These are phyloP conservation scores for Prostheceraeus crozeri DNA, from an alignment of 2,888 invertebrate species.

Conservation along the genomic window DNA sequence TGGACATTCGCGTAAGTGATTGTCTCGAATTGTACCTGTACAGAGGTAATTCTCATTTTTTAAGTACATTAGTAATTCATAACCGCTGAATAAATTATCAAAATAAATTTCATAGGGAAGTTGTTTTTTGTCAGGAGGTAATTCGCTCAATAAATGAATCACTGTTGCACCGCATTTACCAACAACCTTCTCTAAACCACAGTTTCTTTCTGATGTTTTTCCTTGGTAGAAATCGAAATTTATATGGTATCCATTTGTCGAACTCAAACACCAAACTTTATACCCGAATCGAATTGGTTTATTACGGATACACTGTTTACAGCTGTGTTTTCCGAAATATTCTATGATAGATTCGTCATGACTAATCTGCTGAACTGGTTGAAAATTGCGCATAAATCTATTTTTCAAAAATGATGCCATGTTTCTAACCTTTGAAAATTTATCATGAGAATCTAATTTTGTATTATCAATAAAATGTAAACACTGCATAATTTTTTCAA, in stretches of 20 bases:
- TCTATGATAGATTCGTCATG: slow-evolving; percentile 48
- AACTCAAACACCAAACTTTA: slow-evolving; percentile 48
- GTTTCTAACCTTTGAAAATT: slow-evolving; percentile 44
- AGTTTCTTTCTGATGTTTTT: slow-evolving; percentile 40
- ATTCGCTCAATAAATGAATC: slow-evolving; percentile 36
- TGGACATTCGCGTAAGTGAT: background rate
- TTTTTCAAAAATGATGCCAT: slow-evolving; percentile 42
- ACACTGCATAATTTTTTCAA: slow-evolving; percentile 35
- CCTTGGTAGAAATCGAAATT: slow-evolving; percentile 48
- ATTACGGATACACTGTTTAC: slow-evolving; percentile 47
- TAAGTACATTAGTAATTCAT: slow-evolving; percentile 39
- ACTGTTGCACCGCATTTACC: slow-evolving; percentile 42
- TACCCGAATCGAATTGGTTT: slow-evolving; percentile 50
- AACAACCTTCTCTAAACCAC: slow-evolving; percentile 34
- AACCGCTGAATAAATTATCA: slow-evolving; percentile 46
- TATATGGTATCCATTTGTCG: slow-evolving; percentile 45
- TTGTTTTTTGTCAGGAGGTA: slow-evolving; percentile 39
- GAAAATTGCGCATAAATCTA: slow-evolving; percentile 41
- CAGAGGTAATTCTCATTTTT: slow-evolving; percentile 5
- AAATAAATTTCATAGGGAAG: slow-evolving; percentile 43
- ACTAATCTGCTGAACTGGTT: slow-evolving; percentile 41
- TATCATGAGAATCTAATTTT: slow-evolving; percentile 42
- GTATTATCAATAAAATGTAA: slow-evolving; percentile 43
- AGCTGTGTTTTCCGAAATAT: slow-evolving; percentile 49
- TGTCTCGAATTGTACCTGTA: slow-evolving; percentile 18